Evolutionary conservation across 2,113 vertebrate species (phyloP), one percentile per base, ranked within the genome.

Genomic region (Onychostoma macrolepis): DNA sequence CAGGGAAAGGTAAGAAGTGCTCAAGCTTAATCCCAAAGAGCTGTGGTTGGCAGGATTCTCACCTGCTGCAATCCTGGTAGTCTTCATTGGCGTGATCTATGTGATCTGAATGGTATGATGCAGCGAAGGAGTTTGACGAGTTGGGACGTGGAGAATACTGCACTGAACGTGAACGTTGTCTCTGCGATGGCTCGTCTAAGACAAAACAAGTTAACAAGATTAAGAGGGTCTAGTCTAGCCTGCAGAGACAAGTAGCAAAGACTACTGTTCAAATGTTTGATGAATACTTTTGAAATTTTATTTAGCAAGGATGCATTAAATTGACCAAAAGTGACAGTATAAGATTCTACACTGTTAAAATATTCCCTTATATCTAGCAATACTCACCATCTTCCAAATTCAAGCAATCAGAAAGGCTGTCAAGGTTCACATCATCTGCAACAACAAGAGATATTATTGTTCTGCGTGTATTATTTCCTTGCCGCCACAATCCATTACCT

Each of bases 351-450:
- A 8, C 7, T 1, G 50, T 53, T 53, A 53, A 2, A 53, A 53
- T 21, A 61, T 10, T 61, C 24, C 21, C 10, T 61, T 61, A 61
- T 61, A 10, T 41, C 33, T 38, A 48, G 56, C 21, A 61, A n/a
- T n/a, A 94, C 96, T 88, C 93, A 99, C 98, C 94, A 56, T 99
- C 97, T 13, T 99, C 98, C 84, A 95, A 95, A 71, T 96, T 96
- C 78, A 97, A 94, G 67, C 97, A 97, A 90, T 99, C 97, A 0
- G 97, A 99, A 56, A 99, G 93, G 77, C 97, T 99, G 90, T 97
- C 98, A 90, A 97, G 96, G 61, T 99, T 97, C 53, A 95, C 91
- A 50, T 99, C 97, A 93, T 99, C 98, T 99, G 91, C 56, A 88
- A 91, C 92, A 0, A 87, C 90, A 89, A 95, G 8, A 26, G 74